These are phyloP conservation scores for Dioctria rufipes DNA, from an alignment of 2,888 invertebrate species.

Conservation along the genomic window DNA sequence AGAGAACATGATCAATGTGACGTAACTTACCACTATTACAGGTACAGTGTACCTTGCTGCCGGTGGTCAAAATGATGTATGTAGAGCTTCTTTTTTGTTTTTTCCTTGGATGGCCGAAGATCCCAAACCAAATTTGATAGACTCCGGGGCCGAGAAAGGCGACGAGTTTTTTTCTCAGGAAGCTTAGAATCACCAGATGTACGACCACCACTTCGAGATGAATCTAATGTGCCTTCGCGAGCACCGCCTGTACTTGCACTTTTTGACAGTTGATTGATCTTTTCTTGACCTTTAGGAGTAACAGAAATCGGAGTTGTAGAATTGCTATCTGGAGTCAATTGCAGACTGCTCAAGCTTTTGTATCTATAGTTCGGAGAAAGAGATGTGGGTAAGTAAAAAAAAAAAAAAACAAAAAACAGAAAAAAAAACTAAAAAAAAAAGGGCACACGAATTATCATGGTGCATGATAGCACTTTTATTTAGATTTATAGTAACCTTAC, in stretches of 20 bases:
- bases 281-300: constrained; percentile 67
- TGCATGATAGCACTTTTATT: constrained; percentile 19
- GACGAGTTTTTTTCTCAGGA: constrained; percentile 86
- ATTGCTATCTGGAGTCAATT: constrained; percentile 70
- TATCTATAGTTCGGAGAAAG: constrained; percentile 64
- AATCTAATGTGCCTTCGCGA: constrained; percentile 87
- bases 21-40: constrained; percentile 63
- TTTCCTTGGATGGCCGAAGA: constrained; percentile 72
- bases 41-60: constrained; percentile 71
- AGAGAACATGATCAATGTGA: neutral
- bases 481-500: constrained; percentile 62
- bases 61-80: constrained; percentile 72
- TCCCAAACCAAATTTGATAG: constrained; percentile 92
- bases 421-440: neutral
- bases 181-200: constrained; percentile 90
- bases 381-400: too few species aligned
- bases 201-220: constrained; percentile 89
- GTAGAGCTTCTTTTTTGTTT: constrained; percentile 71
- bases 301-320: constrained; percentile 70
- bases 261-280: constrained; percentile 63
- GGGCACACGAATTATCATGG: neutral
- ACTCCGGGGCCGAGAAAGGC: constrained; percentile 86
- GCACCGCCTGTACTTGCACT: constrained; percentile 70
- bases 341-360: constrained; percentile 71
- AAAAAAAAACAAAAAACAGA: neutral